Evolutionary conservation across 2,113 vertebrate genomes (phyloP).

Genomic region (Loxodonta africana): DNA sequence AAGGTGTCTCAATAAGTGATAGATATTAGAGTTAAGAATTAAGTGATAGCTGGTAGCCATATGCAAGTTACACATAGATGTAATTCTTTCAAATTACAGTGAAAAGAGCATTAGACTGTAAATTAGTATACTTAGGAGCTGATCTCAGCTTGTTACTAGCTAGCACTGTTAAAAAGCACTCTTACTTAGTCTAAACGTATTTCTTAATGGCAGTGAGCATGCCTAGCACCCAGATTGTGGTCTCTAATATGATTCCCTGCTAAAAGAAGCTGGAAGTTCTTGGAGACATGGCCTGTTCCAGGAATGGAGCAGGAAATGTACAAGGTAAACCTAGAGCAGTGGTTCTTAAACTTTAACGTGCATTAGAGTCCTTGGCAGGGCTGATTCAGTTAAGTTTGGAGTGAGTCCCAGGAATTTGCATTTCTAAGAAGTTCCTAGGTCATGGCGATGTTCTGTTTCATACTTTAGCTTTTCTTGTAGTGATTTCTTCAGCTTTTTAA

Average conservation of each 20-base stretch:
- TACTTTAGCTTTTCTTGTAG: background rate
- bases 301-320: background rate
- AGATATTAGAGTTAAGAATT: background rate
- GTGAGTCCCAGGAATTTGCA: background rate
- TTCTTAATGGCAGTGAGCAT: background rate
- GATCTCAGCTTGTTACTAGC: background rate
- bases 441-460: background rate
- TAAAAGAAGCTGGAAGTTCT: background rate
- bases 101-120: background rate
- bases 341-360: background rate
- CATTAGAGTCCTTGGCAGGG: background rate
- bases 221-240: background rate
- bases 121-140: background rate
- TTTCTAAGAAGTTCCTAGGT: background rate
- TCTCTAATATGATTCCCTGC: background rate
- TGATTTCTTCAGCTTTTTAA: background rate
- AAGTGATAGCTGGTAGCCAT: background rate
- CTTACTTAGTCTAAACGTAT: background rate
- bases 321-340: background rate
- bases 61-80: background rate
- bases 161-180: background rate
- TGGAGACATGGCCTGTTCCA: background rate
- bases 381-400: background rate
- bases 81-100: background rate
- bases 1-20: background rate